Evolutionary conservation across 2,797 vertebrate genomes (phyloP), one percentile per base, ranked within the genome.

Genomic region (Allobates femoralis): DNA sequence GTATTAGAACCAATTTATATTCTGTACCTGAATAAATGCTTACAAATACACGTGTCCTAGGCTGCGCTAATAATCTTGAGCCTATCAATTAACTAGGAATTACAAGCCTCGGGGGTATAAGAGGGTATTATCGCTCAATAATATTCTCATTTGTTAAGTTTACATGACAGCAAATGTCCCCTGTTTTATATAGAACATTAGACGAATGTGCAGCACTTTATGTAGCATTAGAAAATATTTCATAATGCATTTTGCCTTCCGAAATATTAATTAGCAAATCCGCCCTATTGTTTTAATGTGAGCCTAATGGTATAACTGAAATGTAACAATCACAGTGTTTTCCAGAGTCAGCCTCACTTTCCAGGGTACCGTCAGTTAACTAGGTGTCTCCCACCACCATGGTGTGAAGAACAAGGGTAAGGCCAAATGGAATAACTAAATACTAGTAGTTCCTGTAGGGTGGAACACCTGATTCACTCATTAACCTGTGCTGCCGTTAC

Each of bases 71-170:
- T 74, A 74, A 74, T 74, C 23, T 74, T 46, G 23, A 74, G 37
- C 71, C 71, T 74, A 74, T 74, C 71, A 74, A 74, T 74, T 74
- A 74, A 50, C 71, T 74, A 74, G 71, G 71, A 74, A 74, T 74
- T 74, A 74, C 37, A 74, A 74, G 71, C 71, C 71, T 50, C 71
- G 26, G 71, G 41, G 23, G 71, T 74, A 50, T 46, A 18, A 74
- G 26, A 74, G 37, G 41, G 41, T n/a, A 74, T 74, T 74, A 74
- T 74, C 41, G n/a, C 23, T 50, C 41, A 50, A 50, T 74, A 15
- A 26, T 74, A 74, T 74, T 74, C 71, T 26, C 26, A 74, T 74
- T 74, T 18, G n/a, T 50, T 50, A 50, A 50, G n/a, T 26, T 41
- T 46, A 46, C 26, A 41, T 74, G 71, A 46, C 14, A 14, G 41